Conservation (phyloP, 35 echinoderm and acorn worm species). For the Apostichopus californicus region DNA sequence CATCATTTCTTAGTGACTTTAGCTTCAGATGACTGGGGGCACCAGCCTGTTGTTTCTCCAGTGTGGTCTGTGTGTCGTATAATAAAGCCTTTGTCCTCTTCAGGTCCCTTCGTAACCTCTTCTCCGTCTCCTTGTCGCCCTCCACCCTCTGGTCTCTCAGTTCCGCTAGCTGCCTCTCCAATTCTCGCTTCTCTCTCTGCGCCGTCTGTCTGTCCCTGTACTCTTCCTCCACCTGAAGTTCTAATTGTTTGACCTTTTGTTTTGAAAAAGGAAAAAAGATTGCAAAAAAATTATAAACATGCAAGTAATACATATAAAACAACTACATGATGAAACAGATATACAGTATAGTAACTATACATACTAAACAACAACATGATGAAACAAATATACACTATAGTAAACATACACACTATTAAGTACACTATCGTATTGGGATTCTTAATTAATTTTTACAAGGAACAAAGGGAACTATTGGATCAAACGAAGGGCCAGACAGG, state of each 20-base stretch:
- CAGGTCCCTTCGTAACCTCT: slow-evolving; percentile 82
- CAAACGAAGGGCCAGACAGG: no score
- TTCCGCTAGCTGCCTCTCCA: slow-evolving; percentile 86
- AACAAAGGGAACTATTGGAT: no score
- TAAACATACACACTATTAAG: no score
- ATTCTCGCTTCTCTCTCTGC: slow-evolving; percentile 76
- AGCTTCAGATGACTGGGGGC: slow-evolving; percentile 79
- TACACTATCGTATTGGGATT: no score
- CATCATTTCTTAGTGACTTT: slow-evolving; percentile 97
- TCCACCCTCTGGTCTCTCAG: slow-evolving; percentile 61
- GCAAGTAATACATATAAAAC: no score
- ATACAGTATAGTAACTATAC: no score
- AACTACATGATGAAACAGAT: no score
- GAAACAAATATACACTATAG: no score
- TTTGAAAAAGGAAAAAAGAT: neutral
- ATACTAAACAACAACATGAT: no score
- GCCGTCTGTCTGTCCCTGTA: slow-evolving; percentile 83
- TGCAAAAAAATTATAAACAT: neutral
- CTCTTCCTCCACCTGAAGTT: slow-evolving; percentile 93
- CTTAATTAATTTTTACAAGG: no score
- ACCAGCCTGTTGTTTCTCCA: slow-evolving; percentile 82
- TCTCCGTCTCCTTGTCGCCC: slow-evolving; percentile 85
- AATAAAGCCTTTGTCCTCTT: slow-evolving; percentile 95
- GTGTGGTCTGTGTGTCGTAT: slow-evolving; percentile 85
- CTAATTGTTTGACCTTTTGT: slow-evolving; percentile 80